phyloP scores from a whole-genome alignment of 2,113 vertebrate species.

The Poeciliopsis retropinna region DNA sequence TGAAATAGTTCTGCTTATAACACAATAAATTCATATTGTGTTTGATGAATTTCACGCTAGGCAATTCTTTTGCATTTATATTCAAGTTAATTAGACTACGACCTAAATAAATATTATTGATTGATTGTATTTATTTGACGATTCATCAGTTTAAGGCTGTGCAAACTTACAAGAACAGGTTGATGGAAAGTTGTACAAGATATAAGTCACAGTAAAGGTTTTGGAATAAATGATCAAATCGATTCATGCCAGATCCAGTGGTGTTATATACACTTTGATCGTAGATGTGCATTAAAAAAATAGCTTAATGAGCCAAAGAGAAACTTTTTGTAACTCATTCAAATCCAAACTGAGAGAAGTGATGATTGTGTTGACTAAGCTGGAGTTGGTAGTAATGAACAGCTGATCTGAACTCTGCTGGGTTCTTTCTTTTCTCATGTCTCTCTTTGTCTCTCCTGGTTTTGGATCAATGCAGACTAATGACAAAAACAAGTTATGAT shows the following conservation, averaged over 20 bases:
- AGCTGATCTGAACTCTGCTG: neutral
- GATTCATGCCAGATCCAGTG: neutral
- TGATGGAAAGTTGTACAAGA: neutral
- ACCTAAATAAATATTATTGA: too few species aligned
- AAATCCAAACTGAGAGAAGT: neutral
- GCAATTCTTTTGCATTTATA: too few species aligned
- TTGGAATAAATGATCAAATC: neutral
- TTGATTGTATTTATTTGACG: too few species aligned
- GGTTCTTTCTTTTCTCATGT: neutral
- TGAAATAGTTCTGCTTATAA: too few species aligned
- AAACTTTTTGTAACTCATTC: neutral
- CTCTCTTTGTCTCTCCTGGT: neutral
- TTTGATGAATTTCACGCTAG: too few species aligned
- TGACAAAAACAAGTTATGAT: slow-evolving; percentile 36
- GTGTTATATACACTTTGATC: neutral
- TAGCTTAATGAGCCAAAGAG: neutral
- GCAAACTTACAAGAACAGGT: neutral
- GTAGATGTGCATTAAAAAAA: neutral
- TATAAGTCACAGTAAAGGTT: neutral
- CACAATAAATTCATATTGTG: too few species aligned
- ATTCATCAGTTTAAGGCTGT: neutral
- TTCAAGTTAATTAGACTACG: too few species aligned
- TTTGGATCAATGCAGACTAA: slow-evolving; percentile 47
- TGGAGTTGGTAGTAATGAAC: neutral
- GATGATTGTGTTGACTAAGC: neutral